A percentile compares a stretch with the other conserved stretches of the same genome.
Evolutionary conservation across 2,113 vertebrate species (phyloP).

Genomic region (Panurus biarmicus): DNA sequence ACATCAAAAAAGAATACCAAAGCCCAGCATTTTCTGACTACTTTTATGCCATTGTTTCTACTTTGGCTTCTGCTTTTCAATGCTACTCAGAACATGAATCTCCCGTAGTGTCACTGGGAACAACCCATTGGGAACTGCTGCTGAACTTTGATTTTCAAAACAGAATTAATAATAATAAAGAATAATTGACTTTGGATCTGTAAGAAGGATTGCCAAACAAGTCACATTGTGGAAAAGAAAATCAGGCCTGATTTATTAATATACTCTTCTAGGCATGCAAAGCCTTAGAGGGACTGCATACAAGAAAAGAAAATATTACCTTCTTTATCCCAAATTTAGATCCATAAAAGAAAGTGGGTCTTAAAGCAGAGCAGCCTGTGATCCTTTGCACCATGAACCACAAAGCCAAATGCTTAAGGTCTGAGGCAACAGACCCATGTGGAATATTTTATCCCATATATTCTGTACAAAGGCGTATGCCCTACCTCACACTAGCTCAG

Average conservation of each 20-base stretch:
- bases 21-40: not conserved
- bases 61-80: not conserved
- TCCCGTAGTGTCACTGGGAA: not conserved
- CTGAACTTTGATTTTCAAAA: not conserved
- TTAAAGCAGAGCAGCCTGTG: not conserved
- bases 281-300: not conserved
- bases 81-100: not conserved
- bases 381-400: not conserved
- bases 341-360: not conserved
- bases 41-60: not conserved
- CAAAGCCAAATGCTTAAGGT: not conserved
- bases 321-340: not conserved
- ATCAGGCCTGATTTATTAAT: not conserved
- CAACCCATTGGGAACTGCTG: not conserved
- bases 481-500: not conserved
- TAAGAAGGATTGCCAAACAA: not conserved
- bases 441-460: not conserved
- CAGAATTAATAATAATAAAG: not conserved
- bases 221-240: not conserved
- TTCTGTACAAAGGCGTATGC: not conserved
- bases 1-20: not conserved
- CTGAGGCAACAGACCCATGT: not conserved
- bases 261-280: not conserved
- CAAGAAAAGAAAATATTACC: not conserved
- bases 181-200: not conserved